Percentiles rank a stretch among this genome's conserved stretches.
Evolutionary conservation across 2,888 invertebrate genomes (phyloP).

Genomic region (Agrilus biguttatus): DNA sequence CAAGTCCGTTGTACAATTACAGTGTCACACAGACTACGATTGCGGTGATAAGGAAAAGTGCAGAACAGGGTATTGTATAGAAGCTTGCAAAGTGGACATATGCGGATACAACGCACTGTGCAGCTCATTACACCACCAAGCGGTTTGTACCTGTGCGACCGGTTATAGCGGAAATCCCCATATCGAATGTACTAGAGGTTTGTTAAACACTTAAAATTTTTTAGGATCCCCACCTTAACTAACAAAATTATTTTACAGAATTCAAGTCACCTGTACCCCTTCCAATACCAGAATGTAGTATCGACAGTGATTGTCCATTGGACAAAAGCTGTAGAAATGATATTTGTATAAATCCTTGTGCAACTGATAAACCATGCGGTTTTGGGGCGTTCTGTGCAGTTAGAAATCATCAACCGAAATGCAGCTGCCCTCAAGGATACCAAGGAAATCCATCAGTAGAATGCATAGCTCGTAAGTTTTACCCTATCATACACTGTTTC

Average conservation of each 20-base stretch:
- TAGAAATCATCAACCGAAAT: conserved; percentile 58
- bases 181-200: conserved; percentile 50
- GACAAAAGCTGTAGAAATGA: conserved; percentile 66
- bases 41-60: conserved; percentile 60
- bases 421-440: conserved; percentile 68
- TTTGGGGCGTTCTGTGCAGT: conserved; percentile 70
- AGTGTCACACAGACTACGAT: conserved; percentile 60
- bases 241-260: conserved; percentile 23
- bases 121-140: conserved; percentile 57
- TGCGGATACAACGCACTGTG: conserved; percentile 79
- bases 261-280: conserved; percentile 29
- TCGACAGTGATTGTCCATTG: conserved; percentile 59
- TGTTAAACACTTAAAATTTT: neutral
- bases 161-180: conserved; percentile 69
- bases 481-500: neutral
- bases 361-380: conserved; percentile 54
- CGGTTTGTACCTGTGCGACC: conserved; percentile 62
- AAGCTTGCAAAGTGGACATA: conserved; percentile 61
- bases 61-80: conserved; percentile 57
- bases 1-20: conserved; percentile 32
- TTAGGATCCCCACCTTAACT: conserved; percentile 3
- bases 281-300: conserved; percentile 53
- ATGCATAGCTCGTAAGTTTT: conserved; percentile 65
- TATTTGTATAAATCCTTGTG: conserved; percentile 65
- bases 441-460: conserved; percentile 55